A percentile compares a stretch with the other conserved stretches of the same genome.
Conservation (phyloP, 2,888 invertebrate genomes). For the Atethmia centrago region DNA sequence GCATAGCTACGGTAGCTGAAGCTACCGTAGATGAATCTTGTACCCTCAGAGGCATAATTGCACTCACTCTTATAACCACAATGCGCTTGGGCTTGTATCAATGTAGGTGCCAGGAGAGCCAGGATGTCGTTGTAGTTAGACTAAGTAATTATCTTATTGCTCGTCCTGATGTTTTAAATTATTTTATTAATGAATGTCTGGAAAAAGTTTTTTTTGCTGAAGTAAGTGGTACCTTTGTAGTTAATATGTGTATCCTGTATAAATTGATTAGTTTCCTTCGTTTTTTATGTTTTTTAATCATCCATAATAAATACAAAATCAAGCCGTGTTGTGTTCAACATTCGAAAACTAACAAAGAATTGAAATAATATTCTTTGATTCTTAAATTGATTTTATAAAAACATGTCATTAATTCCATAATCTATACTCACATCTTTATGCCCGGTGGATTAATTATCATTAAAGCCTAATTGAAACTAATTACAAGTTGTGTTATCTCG, state of each 20-base stretch:
- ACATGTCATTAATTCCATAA: background rate
- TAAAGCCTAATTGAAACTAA: background rate
- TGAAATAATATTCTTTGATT: too few relatives aligned
- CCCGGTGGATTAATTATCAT: background rate
- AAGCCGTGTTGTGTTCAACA: background rate
- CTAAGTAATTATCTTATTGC: background rate
- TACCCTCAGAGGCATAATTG: conserved; percentile 91
- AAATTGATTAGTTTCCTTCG: background rate
- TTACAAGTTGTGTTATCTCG: conserved; percentile 10
- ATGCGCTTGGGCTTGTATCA: conserved; percentile 90
- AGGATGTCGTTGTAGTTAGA: background rate
- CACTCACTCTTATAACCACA: conserved; percentile 84
- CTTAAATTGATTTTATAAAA: too few relatives aligned
- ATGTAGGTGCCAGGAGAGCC: conserved; percentile 80
- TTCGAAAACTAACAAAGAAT: too few relatives aligned
- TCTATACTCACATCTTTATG: background rate
- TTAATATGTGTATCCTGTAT: background rate
- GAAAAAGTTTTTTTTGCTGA: background rate
- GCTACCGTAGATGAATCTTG: conserved; percentile 91
- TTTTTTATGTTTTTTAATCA: too few relatives aligned
- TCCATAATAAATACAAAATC: too few relatives aligned
- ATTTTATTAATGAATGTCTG: background rate
- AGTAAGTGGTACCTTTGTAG: background rate
- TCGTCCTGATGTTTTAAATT: background rate
- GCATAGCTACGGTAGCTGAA: conserved; percentile 94